These are phyloP conservation scores for Reticulitermes lucifugus DNA, from an alignment of 2,888 invertebrate species.

Conservation along the genomic window DNA sequence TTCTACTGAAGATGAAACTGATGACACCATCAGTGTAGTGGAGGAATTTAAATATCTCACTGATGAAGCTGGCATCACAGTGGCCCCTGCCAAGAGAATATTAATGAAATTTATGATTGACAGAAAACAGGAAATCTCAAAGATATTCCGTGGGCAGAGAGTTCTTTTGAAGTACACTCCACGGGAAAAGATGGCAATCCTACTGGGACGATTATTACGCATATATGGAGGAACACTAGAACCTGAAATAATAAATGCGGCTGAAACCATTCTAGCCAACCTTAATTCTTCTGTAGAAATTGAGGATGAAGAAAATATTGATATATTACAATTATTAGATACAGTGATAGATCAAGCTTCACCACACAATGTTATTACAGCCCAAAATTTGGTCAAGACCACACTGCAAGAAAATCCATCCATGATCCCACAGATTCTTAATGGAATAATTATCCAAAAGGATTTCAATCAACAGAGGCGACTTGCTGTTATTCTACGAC, in stretches of 20 bases:
- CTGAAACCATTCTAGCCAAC: conserved; percentile 23
- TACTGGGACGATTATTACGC: conserved; percentile 22
- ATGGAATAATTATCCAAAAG: conserved; percentile 42
- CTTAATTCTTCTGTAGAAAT: conserved; percentile 9
- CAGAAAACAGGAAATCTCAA: conserved; percentile 31
- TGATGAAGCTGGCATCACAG: conserved; percentile 34
- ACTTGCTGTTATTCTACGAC: conserved; percentile 16
- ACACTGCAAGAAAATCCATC: conserved; percentile 16
- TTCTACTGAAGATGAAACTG: conserved; percentile 29
- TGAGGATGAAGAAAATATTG: conserved; percentile 33
- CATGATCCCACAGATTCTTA: background rate
- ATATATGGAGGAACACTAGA: conserved; percentile 30
- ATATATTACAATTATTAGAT: conserved; percentile 32
- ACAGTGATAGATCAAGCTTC: conserved; percentile 11
- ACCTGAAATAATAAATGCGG: conserved; percentile 22
- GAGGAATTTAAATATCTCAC: conserved; percentile 42
- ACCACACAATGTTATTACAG: conserved; percentile 12
- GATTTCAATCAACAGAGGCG: conserved; percentile 17
- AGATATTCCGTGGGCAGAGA: conserved; percentile 29
- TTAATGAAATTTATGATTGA: conserved; percentile 40
- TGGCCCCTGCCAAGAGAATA: conserved; percentile 11
- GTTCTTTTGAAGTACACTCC: conserved; percentile 38
- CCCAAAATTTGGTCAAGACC: conserved; percentile 29
- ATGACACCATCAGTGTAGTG: conserved; percentile 33
- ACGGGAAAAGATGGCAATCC: conserved; percentile 40